Evolutionary conservation across 2,113 vertebrate genomes (phyloP).

Genomic region (Scophthalmus maximus): DNA sequence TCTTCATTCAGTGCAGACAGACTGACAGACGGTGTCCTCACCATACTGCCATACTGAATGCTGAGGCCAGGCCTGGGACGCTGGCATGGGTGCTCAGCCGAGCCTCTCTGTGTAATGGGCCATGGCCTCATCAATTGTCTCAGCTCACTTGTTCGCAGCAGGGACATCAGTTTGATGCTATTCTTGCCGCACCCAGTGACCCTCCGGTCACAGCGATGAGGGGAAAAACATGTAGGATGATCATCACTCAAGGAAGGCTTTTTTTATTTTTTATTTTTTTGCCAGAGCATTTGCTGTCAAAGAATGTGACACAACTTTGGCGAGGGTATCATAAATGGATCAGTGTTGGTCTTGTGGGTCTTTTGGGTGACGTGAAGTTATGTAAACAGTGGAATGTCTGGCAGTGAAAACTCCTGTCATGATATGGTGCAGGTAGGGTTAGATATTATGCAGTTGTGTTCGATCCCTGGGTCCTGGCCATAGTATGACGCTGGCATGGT

Average conservation of each 20-base stretch:
- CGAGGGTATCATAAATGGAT: conserved; percentile 56
- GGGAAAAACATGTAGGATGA: conserved; percentile 27
- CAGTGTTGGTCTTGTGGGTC: conserved; percentile 64
- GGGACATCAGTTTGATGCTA: conserved; percentile 69
- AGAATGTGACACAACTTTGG: conserved; percentile 64
- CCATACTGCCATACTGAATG: conserved; percentile 17
- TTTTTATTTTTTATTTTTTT: no score
- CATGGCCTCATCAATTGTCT: conserved; percentile 62
- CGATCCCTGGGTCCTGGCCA: background rate
- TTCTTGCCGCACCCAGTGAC: conserved; percentile 74
- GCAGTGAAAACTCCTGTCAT: conserved; percentile 28
- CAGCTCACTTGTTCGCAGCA: conserved; percentile 42
- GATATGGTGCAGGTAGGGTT: conserved; percentile 54
- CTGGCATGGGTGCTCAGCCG: conserved; percentile 43
- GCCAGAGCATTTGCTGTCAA: conserved; percentile 60
- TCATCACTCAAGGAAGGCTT: conserved; percentile 44
- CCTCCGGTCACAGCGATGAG: conserved; percentile 41
- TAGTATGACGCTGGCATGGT: conserved; percentile 16
- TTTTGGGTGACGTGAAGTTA: conserved; percentile 43
- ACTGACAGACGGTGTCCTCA: conserved; percentile 33
- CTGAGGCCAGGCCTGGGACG: conserved; percentile 28
- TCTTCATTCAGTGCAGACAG: conserved; percentile 20
- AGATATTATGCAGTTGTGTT: conserved; percentile 42
- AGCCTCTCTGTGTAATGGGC: conserved; percentile 59
- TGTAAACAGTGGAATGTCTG: conserved; percentile 35